These are phyloP conservation scores for Oedothorax gibbosus DNA, from an alignment of 1,140 invertebrate genomes.

Conservation along the genomic window DNA sequence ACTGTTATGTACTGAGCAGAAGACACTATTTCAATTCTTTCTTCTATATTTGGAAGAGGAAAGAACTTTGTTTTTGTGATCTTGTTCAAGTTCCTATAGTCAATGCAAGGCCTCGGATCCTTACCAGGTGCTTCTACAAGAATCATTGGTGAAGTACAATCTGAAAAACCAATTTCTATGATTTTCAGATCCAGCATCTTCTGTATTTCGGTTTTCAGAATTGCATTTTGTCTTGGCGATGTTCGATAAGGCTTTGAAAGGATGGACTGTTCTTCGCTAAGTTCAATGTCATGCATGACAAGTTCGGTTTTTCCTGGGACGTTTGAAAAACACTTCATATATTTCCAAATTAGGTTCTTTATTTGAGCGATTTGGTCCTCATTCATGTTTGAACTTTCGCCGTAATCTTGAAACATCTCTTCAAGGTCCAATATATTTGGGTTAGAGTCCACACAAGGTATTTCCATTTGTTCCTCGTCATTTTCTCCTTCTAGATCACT, in stretches of 20 bases:
- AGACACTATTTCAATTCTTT: not conserved
- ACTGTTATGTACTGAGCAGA: too few relatives aligned
- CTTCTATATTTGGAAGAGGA: not conserved
- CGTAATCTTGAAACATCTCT: not conserved
- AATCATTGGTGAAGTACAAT: not conserved
- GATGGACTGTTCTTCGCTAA: not conserved
- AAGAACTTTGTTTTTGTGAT: not conserved
- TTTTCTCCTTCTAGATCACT: not conserved
- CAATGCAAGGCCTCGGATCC: not conserved
- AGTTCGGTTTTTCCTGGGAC: not conserved
- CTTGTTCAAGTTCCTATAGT: not conserved
- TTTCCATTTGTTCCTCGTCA: not conserved
- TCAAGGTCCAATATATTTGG: not conserved
- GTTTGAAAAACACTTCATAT: not conserved
- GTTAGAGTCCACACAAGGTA: not conserved
- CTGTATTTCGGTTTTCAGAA: slow-evolving; percentile 10
- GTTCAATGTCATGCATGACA: not conserved
- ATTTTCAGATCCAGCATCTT: slow-evolving; percentile 12
- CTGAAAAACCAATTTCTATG: not conserved
- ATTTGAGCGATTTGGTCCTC: not conserved
- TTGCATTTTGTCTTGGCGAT: not conserved
- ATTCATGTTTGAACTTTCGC: not conserved
- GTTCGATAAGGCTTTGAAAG: not conserved
- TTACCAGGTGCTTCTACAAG: not conserved
- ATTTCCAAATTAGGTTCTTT: not conserved